Percentiles rank a stretch among this genome's conserved stretches.
phyloP scores from a whole-genome alignment of 1,140 invertebrate species.

The Battus philenor region DNA sequence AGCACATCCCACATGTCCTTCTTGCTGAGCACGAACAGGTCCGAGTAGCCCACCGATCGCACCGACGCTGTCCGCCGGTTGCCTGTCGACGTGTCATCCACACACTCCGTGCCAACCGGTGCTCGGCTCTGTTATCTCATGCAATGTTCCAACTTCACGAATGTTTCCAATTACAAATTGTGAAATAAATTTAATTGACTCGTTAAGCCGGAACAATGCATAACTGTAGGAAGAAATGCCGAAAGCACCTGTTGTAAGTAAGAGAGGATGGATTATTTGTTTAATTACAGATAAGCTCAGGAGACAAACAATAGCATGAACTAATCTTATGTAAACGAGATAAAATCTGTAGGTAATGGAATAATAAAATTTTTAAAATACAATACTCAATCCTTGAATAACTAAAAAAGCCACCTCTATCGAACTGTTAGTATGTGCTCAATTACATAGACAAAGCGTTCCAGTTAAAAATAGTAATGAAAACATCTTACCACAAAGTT shows the following conservation, averaged over 20 bases:
- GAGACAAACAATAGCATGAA: conserved; percentile 6
- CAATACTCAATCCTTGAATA: conserved; percentile 45
- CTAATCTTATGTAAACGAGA: conserved; percentile 1
- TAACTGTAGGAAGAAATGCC: neutral
- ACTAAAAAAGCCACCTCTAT: conserved; percentile 61
- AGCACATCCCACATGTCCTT: conserved; percentile 99
- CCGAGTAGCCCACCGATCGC: conserved; percentile 97
- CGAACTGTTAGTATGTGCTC: conserved; percentile 47
- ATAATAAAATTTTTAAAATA: no score
- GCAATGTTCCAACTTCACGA: conserved; percentile 32
- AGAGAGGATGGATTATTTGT: neutral
- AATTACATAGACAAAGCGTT: conserved; percentile 61
- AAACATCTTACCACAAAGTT: conserved; percentile 34
- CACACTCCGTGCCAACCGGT: conserved; percentile 71
- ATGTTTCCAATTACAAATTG: neutral
- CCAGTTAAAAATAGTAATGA: conserved; percentile 32
- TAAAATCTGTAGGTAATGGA: no score
- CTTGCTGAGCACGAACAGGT: conserved; percentile 98
- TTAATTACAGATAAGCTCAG: conserved; percentile 6
- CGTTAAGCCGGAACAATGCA: conserved; percentile 5
- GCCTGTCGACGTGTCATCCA: conserved; percentile 81
- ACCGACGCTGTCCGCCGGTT: conserved; percentile 98
- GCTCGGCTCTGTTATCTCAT: conserved; percentile 35
- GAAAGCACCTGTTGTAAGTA: neutral
- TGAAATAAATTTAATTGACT: neutral